These are phyloP conservation scores for Thecophora atra DNA, from an alignment of 2,888 invertebrate genomes.

Conservation along the genomic window DNA sequence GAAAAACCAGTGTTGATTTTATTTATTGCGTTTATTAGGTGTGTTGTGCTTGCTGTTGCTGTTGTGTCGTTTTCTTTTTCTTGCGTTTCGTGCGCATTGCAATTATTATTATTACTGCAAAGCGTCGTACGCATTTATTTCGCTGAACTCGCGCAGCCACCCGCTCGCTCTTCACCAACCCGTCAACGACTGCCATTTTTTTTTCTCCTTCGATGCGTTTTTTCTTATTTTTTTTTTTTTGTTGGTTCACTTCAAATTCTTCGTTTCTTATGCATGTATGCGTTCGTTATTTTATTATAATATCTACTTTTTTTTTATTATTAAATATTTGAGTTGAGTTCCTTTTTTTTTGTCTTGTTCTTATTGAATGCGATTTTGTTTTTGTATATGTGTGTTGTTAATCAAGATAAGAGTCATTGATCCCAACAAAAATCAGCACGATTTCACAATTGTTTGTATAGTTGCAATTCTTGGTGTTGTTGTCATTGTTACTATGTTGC, in stretches of 20 bases:
- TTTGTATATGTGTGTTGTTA: not conserved
- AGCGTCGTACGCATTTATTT: slow-evolving; percentile 25
- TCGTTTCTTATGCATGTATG: not conserved
- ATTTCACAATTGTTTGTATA: slow-evolving; percentile 24
- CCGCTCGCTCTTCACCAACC: not conserved
- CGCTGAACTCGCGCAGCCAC: not conserved
- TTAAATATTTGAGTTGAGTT: not conserved
- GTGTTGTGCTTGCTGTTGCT: slow-evolving; percentile 11
- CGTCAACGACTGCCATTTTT: not conserved
- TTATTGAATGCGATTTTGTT: not conserved
- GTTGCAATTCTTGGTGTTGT: not conserved
- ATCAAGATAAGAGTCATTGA: slow-evolving; percentile 36
- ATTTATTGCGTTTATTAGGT: slow-evolving; percentile 29
- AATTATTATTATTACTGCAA: slow-evolving; percentile 23
- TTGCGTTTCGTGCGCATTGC: slow-evolving; percentile 21
- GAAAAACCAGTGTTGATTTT: slow-evolving; percentile 33
- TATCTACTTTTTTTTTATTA: slow-evolving; percentile 7
- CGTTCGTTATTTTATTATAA: not conserved
- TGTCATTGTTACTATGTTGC: not conserved
- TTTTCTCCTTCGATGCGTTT: not conserved
- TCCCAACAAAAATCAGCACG: slow-evolving; percentile 30
- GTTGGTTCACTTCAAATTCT: not conserved
- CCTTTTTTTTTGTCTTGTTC: slow-evolving; percentile 10
- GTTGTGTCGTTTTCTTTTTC: slow-evolving; percentile 1
- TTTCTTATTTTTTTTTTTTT: too few species aligned